Conservation (phyloP, 2,888 invertebrate genomes). For the Catocala nupta region DNA sequence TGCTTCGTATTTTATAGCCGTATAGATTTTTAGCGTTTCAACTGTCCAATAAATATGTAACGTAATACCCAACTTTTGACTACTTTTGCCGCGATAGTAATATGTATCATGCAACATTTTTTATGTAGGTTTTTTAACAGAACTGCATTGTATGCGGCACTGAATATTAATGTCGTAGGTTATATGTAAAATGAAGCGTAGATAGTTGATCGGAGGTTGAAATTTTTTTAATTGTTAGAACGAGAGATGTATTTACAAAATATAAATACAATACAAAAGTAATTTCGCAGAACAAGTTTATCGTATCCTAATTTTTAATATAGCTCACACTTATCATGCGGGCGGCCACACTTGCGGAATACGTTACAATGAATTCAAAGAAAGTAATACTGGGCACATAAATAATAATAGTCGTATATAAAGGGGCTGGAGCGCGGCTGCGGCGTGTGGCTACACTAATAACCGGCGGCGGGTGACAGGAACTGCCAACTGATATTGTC, state of each 20-base stretch:
- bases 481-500: slow-evolving; percentile 81
- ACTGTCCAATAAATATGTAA: slow-evolving; percentile 4
- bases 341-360: slow-evolving; percentile 26
- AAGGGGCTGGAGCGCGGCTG: slow-evolving; percentile 16
- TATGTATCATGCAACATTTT: neutral
- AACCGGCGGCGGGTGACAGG: slow-evolving; percentile 74
- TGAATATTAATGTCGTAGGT: no score
- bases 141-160: no score
- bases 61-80: neutral
- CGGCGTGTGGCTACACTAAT: slow-evolving; percentile 65
- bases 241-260: no score
- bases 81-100: neutral
- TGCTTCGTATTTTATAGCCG: slow-evolving; percentile 1
- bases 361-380: slow-evolving; percentile 48
- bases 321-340: slow-evolving; percentile 25
- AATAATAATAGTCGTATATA: slow-evolving; percentile 53
- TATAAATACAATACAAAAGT: no score
- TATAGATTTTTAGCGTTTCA: slow-evolving; percentile 6
- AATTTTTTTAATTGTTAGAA: no score
- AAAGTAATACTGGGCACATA: slow-evolving; percentile 49
- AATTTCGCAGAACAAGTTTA: neutral
- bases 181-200: no score
- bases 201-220: no score
- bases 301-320: slow-evolving; percentile 15
- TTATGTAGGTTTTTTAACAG: no score